Evolutionary conservation across 2,113 vertebrate species (phyloP), one percentile per base, ranked within the genome.

Genomic region (Empidonax alnorum): DNA sequence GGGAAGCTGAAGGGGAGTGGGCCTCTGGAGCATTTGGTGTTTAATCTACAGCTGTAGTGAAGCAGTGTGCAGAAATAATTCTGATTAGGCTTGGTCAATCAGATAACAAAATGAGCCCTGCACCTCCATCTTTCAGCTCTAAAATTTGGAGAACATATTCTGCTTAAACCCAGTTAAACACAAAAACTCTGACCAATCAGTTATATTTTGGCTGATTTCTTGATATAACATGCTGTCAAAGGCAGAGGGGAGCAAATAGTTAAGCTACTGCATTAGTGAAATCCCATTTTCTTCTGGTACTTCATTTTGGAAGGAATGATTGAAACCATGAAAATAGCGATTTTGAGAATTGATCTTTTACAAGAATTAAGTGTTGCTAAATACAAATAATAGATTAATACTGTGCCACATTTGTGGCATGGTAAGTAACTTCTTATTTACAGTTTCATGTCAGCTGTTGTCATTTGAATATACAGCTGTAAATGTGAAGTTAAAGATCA

Each of bases 51-150:
- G 91, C 97, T 98, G 98, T 98, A 98, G 98, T 71, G 98, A 98
- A 97, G 98, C 99, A 98, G 96, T 98, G 97, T 98, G 98, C 98
- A 95, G 98, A 99, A 98, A 98, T 99, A 99, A 99, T 99, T 98
- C 96, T 97, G 96, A 99, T 99, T 99, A 98, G 98, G 94, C 96
- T 98, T 98, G 97, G 98, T 98, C 98, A 98, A 94, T 97, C 98
- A 98, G 96, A 96, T 94, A 80, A 90, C 93, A 97, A 92, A 97
- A 96, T 96, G 77, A 94, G 82, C 77, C 84, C 68, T 67, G 23
- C 46, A 84, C 59, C 49, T 89, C 56, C 37, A 8, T 79, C 93
- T 33, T 94, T 96, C 90, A 95, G n/a, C 17, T 87, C 73, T 91
- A 31, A 92, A 94, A 75, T 77, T 91, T 42, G 69, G 79, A 89